A percentile compares a stretch with the other conserved stretches of the same genome.
Evolutionary conservation across 2,888 invertebrate species (phyloP).

Genomic region (Antheraea yamamai): DNA sequence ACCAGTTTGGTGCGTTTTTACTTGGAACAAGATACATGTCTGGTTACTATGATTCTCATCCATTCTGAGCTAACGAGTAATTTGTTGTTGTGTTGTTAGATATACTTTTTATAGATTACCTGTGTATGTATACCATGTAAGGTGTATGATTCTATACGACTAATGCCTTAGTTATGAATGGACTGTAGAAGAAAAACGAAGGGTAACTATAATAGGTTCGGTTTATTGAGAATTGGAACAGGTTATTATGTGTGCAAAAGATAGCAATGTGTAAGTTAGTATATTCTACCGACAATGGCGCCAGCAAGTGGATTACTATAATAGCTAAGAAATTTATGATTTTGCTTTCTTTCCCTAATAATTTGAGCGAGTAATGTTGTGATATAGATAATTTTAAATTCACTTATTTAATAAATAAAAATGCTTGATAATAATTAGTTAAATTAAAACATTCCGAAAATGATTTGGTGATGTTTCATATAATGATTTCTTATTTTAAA

Average conservation of each 20-base stretch:
- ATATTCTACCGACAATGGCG: conserved; percentile 49
- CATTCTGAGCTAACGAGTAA: neutral
- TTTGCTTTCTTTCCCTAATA: neutral
- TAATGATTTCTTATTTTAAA: neutral
- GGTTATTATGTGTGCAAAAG: conserved; percentile 51
- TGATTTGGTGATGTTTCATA: too few species aligned
- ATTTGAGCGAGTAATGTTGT: neutral
- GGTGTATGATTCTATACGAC: neutral
- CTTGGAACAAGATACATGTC: neutral
- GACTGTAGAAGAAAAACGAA: conserved; percentile 32
- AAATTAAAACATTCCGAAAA: too few species aligned
- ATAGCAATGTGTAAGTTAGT: conserved; percentile 40
- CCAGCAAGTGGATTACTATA: conserved; percentile 37
- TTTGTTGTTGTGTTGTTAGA: neutral
- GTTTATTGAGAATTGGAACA: conserved; percentile 57
- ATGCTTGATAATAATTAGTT: too few species aligned
- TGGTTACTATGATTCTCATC: neutral
- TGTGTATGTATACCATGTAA: too few species aligned
- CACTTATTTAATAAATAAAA: neutral
- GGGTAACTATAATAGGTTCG: conserved; percentile 18
- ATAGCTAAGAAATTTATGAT: neutral
- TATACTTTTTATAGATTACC: neutral
- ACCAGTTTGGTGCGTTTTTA: neutral
- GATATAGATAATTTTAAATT: neutral
- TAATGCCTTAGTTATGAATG: conserved; percentile 54